Evolutionary conservation across 1,140 invertebrate genomes (phyloP), one percentile per base, ranked within the genome.

Genomic region (Steinernema khuongi): DNA sequence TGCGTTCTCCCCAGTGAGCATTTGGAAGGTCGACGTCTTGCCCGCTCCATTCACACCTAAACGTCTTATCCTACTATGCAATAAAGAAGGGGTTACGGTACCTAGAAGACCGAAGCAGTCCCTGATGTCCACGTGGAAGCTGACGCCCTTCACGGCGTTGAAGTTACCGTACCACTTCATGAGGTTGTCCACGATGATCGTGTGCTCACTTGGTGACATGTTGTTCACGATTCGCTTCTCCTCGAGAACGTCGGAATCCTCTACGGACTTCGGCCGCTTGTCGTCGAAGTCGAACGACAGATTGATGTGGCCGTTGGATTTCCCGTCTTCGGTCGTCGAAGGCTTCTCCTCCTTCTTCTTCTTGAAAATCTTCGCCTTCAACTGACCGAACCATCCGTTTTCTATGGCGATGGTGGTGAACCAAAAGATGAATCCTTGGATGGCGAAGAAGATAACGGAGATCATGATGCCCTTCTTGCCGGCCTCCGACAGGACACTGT

Each of bases 1-100:
- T 33, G 85, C 78, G 44, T 90, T 87, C 83, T 92, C 91, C 18
- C 94, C 94, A 0, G 93, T 94, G 72, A 90, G 79, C 88, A 90
- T 90, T 79, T 89, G 88, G 80, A 90, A 90, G 17, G 89, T 89
- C 18, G 89, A 89, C 11, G 90, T 89, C 81, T 90, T 90, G 7
- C 88, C 88, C 26, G 80, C 80, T n/a, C 80, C 80, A 36, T 81
- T 81, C 11, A 81, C 80, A 71, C 80, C 78, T 71, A 29, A 26
- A 32, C 7, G 7, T 41, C 7, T 41, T n/a, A 41, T 41, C n/a
- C n/a, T 41, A 7, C 7, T 41, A 11, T 7, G n/a, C n/a, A 11
- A 11, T 41, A 41, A n/a, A 41, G 36, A 22, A 7, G 67, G 7
- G 28, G 66, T 7, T 14, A 60, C 31, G 28, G n/a, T 31, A 75